A percentile compares a stretch with the other conserved stretches of the same genome.
phyloP scores from a whole-genome alignment of 53 echinoderm and acorn worm genomes.

The Paracentrotus lividus region DNA sequence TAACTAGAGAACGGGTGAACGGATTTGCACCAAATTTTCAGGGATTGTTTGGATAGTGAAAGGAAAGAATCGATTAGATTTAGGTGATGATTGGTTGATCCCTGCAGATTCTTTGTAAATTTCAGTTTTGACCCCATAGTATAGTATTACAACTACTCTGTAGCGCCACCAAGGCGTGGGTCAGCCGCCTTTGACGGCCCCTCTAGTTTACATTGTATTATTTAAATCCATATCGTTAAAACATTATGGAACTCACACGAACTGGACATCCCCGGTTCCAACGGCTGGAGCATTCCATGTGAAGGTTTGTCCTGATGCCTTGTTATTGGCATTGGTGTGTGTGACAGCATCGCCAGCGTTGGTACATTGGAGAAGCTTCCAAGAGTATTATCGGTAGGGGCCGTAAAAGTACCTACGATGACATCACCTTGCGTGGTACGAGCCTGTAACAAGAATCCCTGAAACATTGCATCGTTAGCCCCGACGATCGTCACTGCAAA shows the following conservation, averaged over 20 bases:
- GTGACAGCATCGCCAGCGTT: not conserved
- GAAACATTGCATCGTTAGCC: not conserved
- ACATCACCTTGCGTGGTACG: not conserved
- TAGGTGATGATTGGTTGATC: too few relatives aligned
- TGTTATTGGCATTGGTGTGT: not conserved
- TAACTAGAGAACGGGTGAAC: too few relatives aligned
- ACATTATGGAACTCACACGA: constrained; percentile 20
- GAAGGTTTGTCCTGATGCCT: not conserved
- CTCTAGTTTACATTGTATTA: too few relatives aligned
- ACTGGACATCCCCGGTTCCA: not conserved
- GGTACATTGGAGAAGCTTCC: constrained; percentile 6
- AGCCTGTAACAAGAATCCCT: constrained; percentile 54
- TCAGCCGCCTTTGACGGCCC: too few relatives aligned
- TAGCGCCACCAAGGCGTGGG: too few relatives aligned
- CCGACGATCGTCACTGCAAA: constrained; percentile 18
- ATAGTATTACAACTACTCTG: too few relatives aligned
- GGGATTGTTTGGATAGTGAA: too few relatives aligned
- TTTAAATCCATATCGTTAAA: too few relatives aligned
- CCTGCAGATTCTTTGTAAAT: too few relatives aligned
- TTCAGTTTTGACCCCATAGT: too few relatives aligned
- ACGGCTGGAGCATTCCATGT: not conserved
- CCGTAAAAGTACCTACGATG: constrained; percentile 8
- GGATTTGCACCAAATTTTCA: too few relatives aligned
- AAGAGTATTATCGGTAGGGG: not conserved
- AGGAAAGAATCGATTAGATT: too few relatives aligned